These are phyloP conservation scores for Drosophila hawaiiensis DNA, from an alignment of 2,888 invertebrate genomes.

Conservation along the genomic window DNA sequence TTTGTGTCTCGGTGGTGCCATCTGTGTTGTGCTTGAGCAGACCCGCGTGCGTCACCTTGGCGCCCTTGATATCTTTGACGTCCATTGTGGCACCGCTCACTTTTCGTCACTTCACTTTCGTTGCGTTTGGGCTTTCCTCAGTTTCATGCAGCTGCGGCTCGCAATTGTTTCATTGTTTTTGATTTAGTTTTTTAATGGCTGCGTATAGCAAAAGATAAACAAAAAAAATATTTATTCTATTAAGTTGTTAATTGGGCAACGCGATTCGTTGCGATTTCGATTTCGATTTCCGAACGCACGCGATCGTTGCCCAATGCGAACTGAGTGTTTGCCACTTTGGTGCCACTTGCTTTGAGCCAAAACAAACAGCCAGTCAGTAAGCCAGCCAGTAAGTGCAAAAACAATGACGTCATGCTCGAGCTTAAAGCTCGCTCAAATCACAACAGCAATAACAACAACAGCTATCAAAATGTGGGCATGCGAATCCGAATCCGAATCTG, in stretches of 20 bases:
- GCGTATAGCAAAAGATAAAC: conserved; percentile 8
- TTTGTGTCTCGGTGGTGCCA: conserved; percentile 87
- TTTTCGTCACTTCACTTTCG: conserved; percentile 36
- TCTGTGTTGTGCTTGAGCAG: conserved; percentile 87
- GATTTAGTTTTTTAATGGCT: conserved; percentile 8
- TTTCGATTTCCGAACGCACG: conserved; percentile 68
- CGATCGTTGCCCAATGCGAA: conserved; percentile 79
- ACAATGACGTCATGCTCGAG: conserved; percentile 78
- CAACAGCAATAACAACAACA: conserved; percentile 33
- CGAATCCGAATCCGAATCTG: conserved; percentile 70
- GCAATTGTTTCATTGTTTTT: conserved; percentile 50
- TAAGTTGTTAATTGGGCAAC: conserved; percentile 39
- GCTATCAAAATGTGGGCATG: conserved; percentile 68
- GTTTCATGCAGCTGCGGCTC: conserved; percentile 36
- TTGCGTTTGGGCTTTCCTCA: conserved; percentile 37
- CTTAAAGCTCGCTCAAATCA: conserved; percentile 63
- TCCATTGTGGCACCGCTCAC: conserved; percentile 77
- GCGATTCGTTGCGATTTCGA: conserved; percentile 40
- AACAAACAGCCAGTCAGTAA: conserved; percentile 45
- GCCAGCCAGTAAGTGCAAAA: conserved; percentile 49
- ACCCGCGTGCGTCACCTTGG: conserved; percentile 88
- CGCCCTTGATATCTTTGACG: conserved; percentile 86
- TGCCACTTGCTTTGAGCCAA: conserved; percentile 60
- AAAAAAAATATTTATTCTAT: conserved; percentile 27
- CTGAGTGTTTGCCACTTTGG: conserved; percentile 66